Conservation (phyloP, 1,140 invertebrate genomes). For the Drosophila micromelanica region DNA sequence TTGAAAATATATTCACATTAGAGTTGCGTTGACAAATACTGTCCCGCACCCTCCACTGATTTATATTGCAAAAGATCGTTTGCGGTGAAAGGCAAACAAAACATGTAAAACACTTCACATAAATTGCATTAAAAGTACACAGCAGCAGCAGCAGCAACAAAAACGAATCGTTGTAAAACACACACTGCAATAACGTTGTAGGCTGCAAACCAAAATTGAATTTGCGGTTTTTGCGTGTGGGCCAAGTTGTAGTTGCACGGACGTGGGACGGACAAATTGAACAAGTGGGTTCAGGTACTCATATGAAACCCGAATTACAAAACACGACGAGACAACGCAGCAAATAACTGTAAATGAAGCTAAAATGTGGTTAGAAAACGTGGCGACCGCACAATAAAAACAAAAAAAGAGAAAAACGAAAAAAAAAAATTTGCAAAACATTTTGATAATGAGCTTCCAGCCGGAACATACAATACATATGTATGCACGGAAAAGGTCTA, state of each 20-base stretch:
- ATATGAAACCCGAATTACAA: background rate
- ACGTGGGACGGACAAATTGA: background rate
- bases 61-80: constrained; percentile 63
- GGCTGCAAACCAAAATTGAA: constrained; percentile 75
- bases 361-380: constrained; percentile 69
- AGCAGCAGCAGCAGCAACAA: constrained; percentile 12
- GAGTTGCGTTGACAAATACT: background rate
- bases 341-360: constrained; percentile 79
- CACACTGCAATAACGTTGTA: constrained; percentile 61
- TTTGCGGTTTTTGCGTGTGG: constrained; percentile 63
- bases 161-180: constrained; percentile 56
- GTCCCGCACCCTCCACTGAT: background rate
- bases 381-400: constrained; percentile 36
- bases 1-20: background rate
- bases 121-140: constrained; percentile 69
- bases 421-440: background rate
- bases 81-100: constrained; percentile 62
- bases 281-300: constrained; percentile 35
- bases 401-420: constrained; percentile 6
- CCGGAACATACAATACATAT: background rate
- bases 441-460: constrained; percentile 31
- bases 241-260: constrained; percentile 13
- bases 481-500: background rate
- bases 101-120: constrained; percentile 69
- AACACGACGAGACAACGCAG: constrained; percentile 28